A percentile compares a stretch with the other conserved stretches of the same genome.
These are phyloP conservation scores for Bombus turneri DNA, from an alignment of 1,140 invertebrate genomes.

Conservation along the genomic window DNA sequence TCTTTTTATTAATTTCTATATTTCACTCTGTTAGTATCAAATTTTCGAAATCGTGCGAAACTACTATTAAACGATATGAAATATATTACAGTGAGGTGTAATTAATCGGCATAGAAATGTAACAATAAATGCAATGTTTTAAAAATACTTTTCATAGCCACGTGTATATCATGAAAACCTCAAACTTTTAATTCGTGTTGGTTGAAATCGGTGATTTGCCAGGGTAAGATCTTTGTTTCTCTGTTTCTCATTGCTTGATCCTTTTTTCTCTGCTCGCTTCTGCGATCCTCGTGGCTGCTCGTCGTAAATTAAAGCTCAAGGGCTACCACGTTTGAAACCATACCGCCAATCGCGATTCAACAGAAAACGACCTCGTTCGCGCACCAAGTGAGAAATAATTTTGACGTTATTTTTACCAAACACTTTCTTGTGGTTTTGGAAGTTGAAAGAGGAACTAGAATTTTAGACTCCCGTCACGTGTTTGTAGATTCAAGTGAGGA, in stretches of 20 bases:
- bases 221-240: neutral
- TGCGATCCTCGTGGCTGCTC: neutral
- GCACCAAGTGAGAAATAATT: constrained; percentile 7
- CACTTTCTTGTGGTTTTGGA: neutral
- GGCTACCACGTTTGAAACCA: constrained; percentile 4
- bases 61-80: too few species aligned
- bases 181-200: too few species aligned
- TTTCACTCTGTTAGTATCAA: too few species aligned
- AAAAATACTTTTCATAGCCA: too few species aligned
- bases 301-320: constrained; percentile 43
- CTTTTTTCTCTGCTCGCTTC: neutral
- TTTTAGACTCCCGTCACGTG: neutral
- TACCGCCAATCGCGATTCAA: neutral
- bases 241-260: neutral
- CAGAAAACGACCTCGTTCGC: neutral
- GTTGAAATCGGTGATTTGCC: neutral
- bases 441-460: neutral
- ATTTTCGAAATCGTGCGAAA: too few species aligned
- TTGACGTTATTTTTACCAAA: constrained; percentile 35
- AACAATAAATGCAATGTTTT: too few species aligned
- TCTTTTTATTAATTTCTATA: too few species aligned
- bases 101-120: too few species aligned
- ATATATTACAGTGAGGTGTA: too few species aligned
- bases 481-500: neutral
- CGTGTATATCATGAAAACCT: too few species aligned